A percentile compares a stretch with the other conserved stretches of the same genome.
phyloP scores from a whole-genome alignment of 53 echinoderm and acorn worm genomes.

The Antedon mediterranea region DNA sequence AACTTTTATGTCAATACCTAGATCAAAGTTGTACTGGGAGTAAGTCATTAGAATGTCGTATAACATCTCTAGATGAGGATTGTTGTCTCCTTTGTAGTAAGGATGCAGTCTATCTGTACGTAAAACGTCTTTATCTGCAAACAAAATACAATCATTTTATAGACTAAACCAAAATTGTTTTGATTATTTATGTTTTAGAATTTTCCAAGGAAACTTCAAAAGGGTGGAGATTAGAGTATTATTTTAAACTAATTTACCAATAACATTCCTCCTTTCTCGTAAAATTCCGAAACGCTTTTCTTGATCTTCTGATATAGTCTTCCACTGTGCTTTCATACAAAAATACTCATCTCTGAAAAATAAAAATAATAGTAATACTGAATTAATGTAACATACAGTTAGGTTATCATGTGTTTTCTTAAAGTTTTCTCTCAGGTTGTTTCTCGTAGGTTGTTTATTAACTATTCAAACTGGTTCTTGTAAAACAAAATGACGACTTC shows the following conservation, averaged over 20 bases:
- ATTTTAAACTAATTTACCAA: too few relatives aligned
- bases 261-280: slow-evolving; percentile 63
- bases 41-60: slow-evolving; percentile 87
- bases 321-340: slow-evolving; percentile 97
- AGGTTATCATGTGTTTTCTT: too few relatives aligned
- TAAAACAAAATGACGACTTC: too few relatives aligned
- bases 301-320: slow-evolving; percentile 69
- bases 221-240: too few relatives aligned
- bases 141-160: background rate
- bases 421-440: too few relatives aligned
- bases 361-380: too few relatives aligned
- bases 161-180: background rate
- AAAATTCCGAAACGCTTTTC: slow-evolving; percentile 58
- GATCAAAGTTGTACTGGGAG: slow-evolving; percentile 91
- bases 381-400: too few relatives aligned
- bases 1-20: too few relatives aligned
- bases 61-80: slow-evolving; percentile 61
- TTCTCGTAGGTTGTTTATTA: too few relatives aligned
- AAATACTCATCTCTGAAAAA: slow-evolving; percentile 82
- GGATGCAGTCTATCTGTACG: slow-evolving; percentile 55
- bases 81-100: slow-evolving; percentile 57
- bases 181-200: too few relatives aligned
- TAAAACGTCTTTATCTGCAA: slow-evolving; percentile 59
- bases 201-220: too few relatives aligned
- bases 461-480: too few relatives aligned